Evolutionary conservation across 2,797 vertebrate species (phyloP), one percentile per base, ranked within the genome.

Genomic region (Hypotaenidia philippensis): DNA sequence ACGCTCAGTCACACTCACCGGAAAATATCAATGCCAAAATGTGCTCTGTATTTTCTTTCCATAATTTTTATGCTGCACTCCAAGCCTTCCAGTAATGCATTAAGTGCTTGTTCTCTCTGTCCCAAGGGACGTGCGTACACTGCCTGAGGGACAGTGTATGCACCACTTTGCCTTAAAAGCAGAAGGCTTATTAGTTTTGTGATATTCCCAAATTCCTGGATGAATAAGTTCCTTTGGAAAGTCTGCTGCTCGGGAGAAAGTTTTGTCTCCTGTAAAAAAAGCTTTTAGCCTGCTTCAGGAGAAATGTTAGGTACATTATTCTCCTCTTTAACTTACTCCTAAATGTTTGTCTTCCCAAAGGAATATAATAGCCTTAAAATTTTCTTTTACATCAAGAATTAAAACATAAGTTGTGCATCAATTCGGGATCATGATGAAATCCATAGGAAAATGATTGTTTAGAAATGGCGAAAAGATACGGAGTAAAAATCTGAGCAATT

Each of bases 1-100:
- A 79, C 56, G 27, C 85, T 96, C 92, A 79, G 82, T 91, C 64
- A 75, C 89, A 63, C 64, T 89, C 87, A 80, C 40, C 69, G 79
- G 59, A 78, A 96, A 71, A 66, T 74, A 70, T 53, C 72, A 78
- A 4, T 92, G 49, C 55, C 23, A 29, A 50, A 74, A 57, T 40
- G n/a, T 53, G 60, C 71, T 80, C 34, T 77, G 57, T 7, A 49
- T 94, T 87, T 85, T 60, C 53, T 81, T 81, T 36, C 65, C 1
- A 0, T 50, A 20, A 32, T 56, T 87, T 66, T 87, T 69, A 36
- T 3, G 3, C n/a, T 64, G 70, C 29, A 38, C 25, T 70, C 44
- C 9, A 4, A 89, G 61, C 50, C 31, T 92, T 81, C 63, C 87
- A 69, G 55, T 75, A 61, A 72, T 20, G 23, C 65, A 41, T 32